A percentile compares a stretch with the other conserved stretches of the same genome.
Conservation (phyloP, 2,797 vertebrate genomes). For the Neosalanx taihuensis region DNA sequence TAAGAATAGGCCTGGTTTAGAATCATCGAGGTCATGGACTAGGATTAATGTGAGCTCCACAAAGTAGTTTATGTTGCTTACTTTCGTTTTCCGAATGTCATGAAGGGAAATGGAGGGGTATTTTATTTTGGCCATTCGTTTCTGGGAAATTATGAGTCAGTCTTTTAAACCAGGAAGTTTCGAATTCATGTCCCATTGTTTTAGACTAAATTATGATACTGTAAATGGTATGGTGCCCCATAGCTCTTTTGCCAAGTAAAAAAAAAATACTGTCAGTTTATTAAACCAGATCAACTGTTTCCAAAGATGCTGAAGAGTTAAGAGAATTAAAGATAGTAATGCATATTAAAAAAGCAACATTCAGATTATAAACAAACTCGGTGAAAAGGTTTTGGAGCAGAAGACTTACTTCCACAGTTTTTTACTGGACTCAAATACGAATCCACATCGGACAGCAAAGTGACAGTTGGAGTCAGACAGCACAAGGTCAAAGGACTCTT, state of each 20-base stretch:
- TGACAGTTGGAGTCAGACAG: not conserved
- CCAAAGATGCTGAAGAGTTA: too few relatives aligned
- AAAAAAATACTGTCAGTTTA: too few relatives aligned
- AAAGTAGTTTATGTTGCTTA: not conserved
- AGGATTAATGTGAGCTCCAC: not conserved
- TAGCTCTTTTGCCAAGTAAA: too few relatives aligned
- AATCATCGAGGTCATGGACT: not conserved
- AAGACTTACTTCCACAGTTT: not conserved
- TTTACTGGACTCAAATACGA: not conserved
- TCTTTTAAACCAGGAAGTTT: not conserved
- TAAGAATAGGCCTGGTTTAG: constrained; percentile 7
- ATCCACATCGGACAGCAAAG: not conserved
- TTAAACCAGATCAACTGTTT: too few relatives aligned
- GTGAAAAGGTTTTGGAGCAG: too few relatives aligned
- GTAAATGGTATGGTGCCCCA: too few relatives aligned
- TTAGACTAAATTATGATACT: too few relatives aligned
- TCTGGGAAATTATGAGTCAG: constrained; percentile 3
- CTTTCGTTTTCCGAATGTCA: constrained; percentile 45
- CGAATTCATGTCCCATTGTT: not conserved
- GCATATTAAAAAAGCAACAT: not conserved
- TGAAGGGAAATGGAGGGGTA: constrained; percentile 14
- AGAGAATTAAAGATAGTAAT: not conserved
- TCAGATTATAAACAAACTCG: not conserved
- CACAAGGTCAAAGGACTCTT: constrained; percentile 10
- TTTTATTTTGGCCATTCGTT: not conserved